Percentiles rank a stretch among this genome's conserved stretches.
phyloP scores from a whole-genome alignment of 2,113 vertebrate species.

The Hirundichthys speculiger region DNA sequence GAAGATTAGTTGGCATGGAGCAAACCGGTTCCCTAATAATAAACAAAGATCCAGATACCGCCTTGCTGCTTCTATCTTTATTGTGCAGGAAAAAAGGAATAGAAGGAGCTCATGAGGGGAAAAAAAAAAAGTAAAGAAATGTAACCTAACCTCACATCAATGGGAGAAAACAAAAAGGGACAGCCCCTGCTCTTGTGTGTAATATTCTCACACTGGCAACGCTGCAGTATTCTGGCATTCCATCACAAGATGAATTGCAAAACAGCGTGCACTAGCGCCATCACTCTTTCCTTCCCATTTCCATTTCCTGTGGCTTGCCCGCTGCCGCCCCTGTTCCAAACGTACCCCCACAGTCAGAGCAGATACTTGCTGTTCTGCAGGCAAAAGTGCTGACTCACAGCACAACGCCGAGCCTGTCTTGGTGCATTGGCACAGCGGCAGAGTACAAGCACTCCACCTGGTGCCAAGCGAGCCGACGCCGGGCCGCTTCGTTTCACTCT shows the following conservation, averaged over 20 bases:
- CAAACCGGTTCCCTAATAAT: constrained; percentile 59
- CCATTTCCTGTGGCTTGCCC: constrained; percentile 56
- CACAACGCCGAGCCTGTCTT: constrained; percentile 55
- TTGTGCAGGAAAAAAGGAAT: constrained; percentile 3
- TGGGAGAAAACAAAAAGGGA: constrained; percentile 9
- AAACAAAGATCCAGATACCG: constrained; percentile 41
- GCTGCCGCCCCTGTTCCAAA: constrained; percentile 32
- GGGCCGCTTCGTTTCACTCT: constrained; percentile 19
- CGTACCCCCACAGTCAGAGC: constrained; percentile 45
- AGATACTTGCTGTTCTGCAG: constrained; percentile 54
- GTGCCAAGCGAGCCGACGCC: constrained; percentile 46
- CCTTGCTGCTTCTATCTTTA: constrained; percentile 15
- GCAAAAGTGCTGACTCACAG: constrained; percentile 75
- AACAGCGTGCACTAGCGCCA: constrained; percentile 45
- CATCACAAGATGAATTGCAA: constrained; percentile 48
- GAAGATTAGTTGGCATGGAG: constrained; percentile 62
- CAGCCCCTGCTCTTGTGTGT: constrained; percentile 4
- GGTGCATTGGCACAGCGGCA: constrained; percentile 37
- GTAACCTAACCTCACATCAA: constrained; percentile 20
- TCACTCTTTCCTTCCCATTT: constrained; percentile 61
- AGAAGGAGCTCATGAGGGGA: constrained; percentile 1
- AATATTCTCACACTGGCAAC: constrained; percentile 8
- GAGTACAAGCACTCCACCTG: constrained; percentile 24
- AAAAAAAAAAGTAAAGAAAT: constrained; percentile 34
- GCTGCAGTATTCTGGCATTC: constrained; percentile 52